Evolutionary conservation across 2,113 vertebrate genomes (phyloP), one percentile per base, ranked within the genome.

Genomic region (Gallinago undulata): DNA sequence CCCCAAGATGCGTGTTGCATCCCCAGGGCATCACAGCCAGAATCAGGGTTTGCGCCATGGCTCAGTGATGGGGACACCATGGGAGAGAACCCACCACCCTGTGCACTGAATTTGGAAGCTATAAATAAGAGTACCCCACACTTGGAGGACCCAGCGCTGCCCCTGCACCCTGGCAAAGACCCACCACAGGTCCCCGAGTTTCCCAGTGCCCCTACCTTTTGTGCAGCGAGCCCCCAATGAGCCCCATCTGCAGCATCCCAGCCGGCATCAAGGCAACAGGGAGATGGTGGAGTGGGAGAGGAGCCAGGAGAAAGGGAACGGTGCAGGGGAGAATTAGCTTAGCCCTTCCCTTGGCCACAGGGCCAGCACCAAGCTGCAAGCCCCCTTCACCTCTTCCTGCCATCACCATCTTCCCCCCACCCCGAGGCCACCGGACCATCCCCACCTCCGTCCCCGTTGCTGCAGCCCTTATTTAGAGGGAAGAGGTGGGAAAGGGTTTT

Each of bases 401-500:
- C 45, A 28, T 53, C 89, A 84, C 25, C 83, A 69, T 27, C 35
- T 47, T 59, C 35, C 41, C 25, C 3, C 0, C 0, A 13, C 18
- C 4, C 0, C 0, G 5, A 93, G 73, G 78, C 63, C 62, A 79
- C 1, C 24, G 57, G 1, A 2, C 35, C 47, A 60, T 17, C 41
- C 72, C 68, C 67, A 90, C 51, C 69, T 84, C 43, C 5, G 2
- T 35, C 77, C 89, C 48, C 1, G 2, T 63, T 76, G 78, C 82
- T 93, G 43, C 94, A 97, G 95, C 94, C 93, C 91, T 95, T 92
- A 80, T 86, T 84, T 50, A 62, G 15, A 31, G 64, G 35, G 33
- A 94, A 68, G 69, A 91, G 80, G 80, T 68, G 93, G 66, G 63
- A 78, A 88, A 86, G 31, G 22, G 19, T n/a, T 84, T 84, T 72